Conservation (phyloP, 1,140 invertebrate species). For the Gonatopus flavifemur region DNA sequence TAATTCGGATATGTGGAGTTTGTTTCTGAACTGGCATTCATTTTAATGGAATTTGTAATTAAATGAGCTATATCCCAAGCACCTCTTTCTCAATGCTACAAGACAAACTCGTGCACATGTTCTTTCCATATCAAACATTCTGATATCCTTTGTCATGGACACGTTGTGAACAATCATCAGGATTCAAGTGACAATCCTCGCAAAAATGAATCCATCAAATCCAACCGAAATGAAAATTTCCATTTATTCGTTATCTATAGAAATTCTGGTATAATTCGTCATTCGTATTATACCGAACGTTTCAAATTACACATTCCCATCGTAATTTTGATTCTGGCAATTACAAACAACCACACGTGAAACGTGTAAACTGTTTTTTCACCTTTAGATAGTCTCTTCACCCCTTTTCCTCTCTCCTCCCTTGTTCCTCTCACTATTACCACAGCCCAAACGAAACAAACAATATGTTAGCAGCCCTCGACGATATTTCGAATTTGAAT, state of each 20-base stretch:
- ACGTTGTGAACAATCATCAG: too few relatives aligned
- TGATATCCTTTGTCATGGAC: too few relatives aligned
- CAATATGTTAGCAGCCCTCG: slow-evolving; percentile 60
- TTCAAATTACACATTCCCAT: too few relatives aligned
- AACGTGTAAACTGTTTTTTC: slow-evolving; percentile 14
- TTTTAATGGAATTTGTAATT: slow-evolving; percentile 60
- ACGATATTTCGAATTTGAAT: slow-evolving; percentile 61
- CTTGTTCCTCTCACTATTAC: slow-evolving; percentile 32
- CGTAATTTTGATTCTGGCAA: not conserved
- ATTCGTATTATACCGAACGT: too few relatives aligned
- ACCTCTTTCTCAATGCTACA: slow-evolving; percentile 31
- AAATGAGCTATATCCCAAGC: slow-evolving; percentile 53
- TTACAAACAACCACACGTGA: not conserved
- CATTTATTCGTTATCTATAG: too few relatives aligned
- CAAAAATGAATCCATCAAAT: too few relatives aligned
- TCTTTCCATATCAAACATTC: too few relatives aligned
- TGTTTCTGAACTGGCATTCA: slow-evolving; percentile 59
- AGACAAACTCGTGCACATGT: too few relatives aligned
- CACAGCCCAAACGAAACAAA: slow-evolving; percentile 56
- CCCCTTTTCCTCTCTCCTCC: slow-evolving; percentile 9
- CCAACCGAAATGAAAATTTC: too few relatives aligned
- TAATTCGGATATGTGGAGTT: slow-evolving; percentile 60
- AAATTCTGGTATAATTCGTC: too few relatives aligned
- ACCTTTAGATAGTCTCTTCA: slow-evolving; percentile 32
- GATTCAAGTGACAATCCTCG: too few relatives aligned